phyloP scores from a whole-genome alignment of 64 coral and sea anemone species.

The Stichodactyla mertensii region DNA sequence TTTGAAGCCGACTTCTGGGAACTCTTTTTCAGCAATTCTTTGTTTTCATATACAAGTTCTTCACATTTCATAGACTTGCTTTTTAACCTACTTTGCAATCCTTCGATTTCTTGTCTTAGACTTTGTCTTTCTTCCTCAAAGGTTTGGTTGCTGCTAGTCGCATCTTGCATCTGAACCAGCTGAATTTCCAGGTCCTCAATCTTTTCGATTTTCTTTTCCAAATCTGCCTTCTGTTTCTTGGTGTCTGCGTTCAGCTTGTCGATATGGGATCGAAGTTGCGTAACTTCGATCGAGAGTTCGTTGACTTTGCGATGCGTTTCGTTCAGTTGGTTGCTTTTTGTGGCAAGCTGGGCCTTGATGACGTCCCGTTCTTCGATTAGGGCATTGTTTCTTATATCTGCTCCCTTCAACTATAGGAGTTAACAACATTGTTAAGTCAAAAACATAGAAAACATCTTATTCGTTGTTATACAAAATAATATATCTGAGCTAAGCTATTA shows the following conservation, averaged over 20 bases:
- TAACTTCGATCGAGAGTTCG: constrained; percentile 28
- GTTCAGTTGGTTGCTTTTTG: not conserved
- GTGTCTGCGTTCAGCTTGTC: constrained; percentile 29
- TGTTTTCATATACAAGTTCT: not conserved
- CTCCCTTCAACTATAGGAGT: constrained; percentile 2
- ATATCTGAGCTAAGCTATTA: no score
- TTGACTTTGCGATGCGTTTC: constrained; percentile 32
- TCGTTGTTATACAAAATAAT: no score
- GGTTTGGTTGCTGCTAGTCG: not conserved
- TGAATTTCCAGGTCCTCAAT: constrained; percentile 21
- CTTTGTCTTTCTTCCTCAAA: not conserved
- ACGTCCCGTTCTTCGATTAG: constrained; percentile 38
- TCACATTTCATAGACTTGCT: not conserved
- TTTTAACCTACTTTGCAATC: not conserved
- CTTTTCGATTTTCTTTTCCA: constrained; percentile 40
- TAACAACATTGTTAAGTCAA: not conserved
- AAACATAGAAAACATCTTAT: no score
- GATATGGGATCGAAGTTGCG: constrained; percentile 22
- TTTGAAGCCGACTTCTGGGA: not conserved
- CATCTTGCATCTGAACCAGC: not conserved
- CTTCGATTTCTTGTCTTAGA: constrained; percentile 4
- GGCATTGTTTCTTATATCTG: constrained; percentile 16
- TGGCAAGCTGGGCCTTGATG: constrained; percentile 19
- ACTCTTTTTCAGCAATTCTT: constrained; percentile 5
- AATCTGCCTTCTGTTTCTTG: constrained; percentile 18